Base-by-base conservation (phyloP, 2,797 vertebrate species). In the Danio kyathit region DNA sequence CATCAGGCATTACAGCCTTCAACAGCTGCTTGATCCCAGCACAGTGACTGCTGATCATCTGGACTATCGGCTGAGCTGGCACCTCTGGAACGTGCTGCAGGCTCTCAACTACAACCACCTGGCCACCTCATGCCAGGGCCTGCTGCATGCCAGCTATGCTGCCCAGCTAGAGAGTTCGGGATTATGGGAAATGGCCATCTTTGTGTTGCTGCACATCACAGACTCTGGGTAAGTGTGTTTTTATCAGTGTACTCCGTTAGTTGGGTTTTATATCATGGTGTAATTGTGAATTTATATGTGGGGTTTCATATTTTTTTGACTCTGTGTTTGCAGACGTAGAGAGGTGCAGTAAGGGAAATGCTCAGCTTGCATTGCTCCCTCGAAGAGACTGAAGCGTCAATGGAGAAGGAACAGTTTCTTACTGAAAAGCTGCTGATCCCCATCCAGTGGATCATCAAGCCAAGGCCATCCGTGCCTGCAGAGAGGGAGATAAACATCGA, bases 51-150 rank as follows among this genome's bases (percentile, higher is more conserved):
- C 91, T 0, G 92, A 96, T 87, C 95, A 95, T 3, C 90, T 99
- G 90, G 98, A 99, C 76, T 96, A 95, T 86, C 94, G 97, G 1
- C 95, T 99, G 7, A 96, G 95, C 77, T 99, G 98, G 98, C 97
- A 99, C 90, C 92, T 99, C 57, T 99, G 98, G 98, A 94, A 95
- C 10, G 95, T 96, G 49, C 92, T 99, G 0, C 92, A 97, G 66
- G 94, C 96, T 17, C 92, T 99, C 16, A 94, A 96, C 82, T 99
- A 97, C 86, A 93, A 83, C 29, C 97, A 99, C 84, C 94, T 99
- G 38, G 92, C 93, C 1, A 48, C 84, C 63, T 90, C 95, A 2
- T 85, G 94, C 10, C 94, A 95, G 77, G 96, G 96, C 0, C 91
- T 96, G 43, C 94, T 99, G 0, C 97, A 97, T 9, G 56, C 91